Evolutionary conservation across 2,797 vertebrate genomes (phyloP).

Genomic region (Xerus rutilus): DNA sequence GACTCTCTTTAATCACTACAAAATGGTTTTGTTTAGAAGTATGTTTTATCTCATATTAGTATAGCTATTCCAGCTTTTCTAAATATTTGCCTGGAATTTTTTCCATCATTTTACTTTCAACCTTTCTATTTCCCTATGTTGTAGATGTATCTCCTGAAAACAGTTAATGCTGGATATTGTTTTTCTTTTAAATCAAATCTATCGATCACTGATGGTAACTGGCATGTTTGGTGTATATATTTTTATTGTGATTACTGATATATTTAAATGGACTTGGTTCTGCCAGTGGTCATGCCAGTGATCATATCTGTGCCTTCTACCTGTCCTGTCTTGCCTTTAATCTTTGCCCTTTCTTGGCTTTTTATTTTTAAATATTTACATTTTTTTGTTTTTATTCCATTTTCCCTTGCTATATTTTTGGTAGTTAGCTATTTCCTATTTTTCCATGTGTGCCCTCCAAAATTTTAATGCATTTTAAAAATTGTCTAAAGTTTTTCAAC

Average conservation of each 20-base stretch:
- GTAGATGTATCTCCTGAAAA: conserved; percentile 17
- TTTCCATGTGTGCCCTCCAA: background rate
- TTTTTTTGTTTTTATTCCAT: conserved; percentile 8
- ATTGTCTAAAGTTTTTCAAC: background rate
- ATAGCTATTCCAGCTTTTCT: conserved; percentile 18
- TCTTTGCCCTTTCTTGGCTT: background rate
- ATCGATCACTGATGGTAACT: background rate
- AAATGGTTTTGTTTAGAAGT: background rate
- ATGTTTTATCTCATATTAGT: background rate
- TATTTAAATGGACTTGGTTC: background rate
- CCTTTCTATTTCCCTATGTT: conserved; percentile 11
- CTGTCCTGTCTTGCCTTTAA: background rate
- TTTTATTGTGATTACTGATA: background rate
- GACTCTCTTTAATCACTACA: background rate
- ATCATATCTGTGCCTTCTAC: background rate
- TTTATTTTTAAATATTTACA: conserved; percentile 9
- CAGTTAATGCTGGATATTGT: background rate
- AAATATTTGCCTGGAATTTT: background rate
- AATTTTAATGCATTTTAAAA: background rate
- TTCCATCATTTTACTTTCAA: background rate
- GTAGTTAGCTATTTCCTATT: background rate
- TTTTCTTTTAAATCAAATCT: conserved; percentile 15
- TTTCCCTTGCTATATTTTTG: background rate
- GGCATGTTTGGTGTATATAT: background rate
- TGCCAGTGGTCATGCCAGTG: too few relatives aligned